phyloP scores from a whole-genome alignment of 2,113 vertebrate species.

The Bufo bufo region DNA sequence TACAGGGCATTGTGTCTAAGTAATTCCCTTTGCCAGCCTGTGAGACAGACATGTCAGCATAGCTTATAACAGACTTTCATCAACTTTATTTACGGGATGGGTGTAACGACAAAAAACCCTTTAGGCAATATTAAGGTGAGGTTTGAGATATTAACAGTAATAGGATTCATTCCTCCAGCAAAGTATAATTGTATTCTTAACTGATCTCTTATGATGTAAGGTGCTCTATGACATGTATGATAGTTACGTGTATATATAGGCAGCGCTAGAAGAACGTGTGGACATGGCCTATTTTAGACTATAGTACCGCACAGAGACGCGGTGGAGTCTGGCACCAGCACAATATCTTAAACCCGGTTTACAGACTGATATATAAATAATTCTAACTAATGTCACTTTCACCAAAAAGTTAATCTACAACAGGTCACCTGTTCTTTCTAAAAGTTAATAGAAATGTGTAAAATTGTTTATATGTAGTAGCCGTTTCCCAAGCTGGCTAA shows the following conservation, averaged over 20 bases:
- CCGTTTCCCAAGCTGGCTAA: neutral
- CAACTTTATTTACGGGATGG: slow-evolving; percentile 2
- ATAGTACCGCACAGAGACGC: neutral
- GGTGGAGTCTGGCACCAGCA: neutral
- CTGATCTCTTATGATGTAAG: neutral
- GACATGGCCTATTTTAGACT: neutral
- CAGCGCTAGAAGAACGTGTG: neutral
- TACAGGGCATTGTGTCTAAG: neutral
- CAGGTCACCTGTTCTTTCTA: neutral
- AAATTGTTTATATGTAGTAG: neutral
- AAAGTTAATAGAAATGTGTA: neutral
- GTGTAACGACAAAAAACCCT: slow-evolving; percentile 14
- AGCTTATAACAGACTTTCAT: neutral
- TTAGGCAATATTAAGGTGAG: slow-evolving; percentile 4
- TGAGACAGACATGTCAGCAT: neutral
- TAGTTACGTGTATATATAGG: neutral
- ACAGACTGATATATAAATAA: neutral
- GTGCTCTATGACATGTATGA: neutral
- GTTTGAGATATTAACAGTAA: slow-evolving; percentile 13
- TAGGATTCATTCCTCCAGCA: slow-evolving; percentile 15
- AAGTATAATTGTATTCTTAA: neutral
- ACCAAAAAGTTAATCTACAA: neutral
- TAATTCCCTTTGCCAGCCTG: neutral
- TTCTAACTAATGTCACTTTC: neutral
- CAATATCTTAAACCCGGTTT: neutral